Percentiles rank a stretch among this genome's conserved stretches.
These are phyloP conservation scores for Phrynosoma platyrhinos DNA, from an alignment of 2,113 vertebrate genomes.

Conservation along the genomic window DNA sequence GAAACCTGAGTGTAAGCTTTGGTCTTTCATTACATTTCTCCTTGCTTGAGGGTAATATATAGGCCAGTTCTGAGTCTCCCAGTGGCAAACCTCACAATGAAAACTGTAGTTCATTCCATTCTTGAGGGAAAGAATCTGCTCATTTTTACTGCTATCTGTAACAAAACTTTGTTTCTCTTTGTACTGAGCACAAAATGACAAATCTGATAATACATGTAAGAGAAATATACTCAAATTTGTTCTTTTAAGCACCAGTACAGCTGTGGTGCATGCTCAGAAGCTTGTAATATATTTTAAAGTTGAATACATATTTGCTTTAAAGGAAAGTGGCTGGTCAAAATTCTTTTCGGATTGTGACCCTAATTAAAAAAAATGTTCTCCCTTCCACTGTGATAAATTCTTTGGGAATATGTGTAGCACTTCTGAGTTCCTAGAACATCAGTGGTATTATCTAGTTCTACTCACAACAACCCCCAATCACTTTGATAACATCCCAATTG, in stretches of 20 bases:
- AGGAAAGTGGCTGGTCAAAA: neutral
- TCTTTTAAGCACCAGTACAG: neutral
- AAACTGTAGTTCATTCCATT: neutral
- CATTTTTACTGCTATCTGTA: neutral
- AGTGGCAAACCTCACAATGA: neutral
- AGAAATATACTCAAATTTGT: neutral
- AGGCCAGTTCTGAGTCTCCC: neutral
- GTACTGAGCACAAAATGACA: slow-evolving; percentile 8
- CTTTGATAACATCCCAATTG: too few species aligned
- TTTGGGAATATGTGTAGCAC: neutral
- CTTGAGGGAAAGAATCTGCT: neutral
- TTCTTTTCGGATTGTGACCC: neutral
- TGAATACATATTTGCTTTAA: slow-evolving; percentile 2
- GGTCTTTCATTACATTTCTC: neutral
- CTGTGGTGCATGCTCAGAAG: neutral
- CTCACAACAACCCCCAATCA: too few species aligned
- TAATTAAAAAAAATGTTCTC: neutral
- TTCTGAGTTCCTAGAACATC: neutral
- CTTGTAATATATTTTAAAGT: neutral
- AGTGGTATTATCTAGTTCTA: neutral
- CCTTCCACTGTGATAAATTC: neutral
- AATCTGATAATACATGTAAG: slow-evolving; percentile 9
- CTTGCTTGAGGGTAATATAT: slow-evolving; percentile 8
- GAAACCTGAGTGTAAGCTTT: neutral
- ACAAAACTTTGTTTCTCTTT: neutral